Conservation (phyloP, 2,113 vertebrate species). For the Osmerus eperlanus region DNA sequence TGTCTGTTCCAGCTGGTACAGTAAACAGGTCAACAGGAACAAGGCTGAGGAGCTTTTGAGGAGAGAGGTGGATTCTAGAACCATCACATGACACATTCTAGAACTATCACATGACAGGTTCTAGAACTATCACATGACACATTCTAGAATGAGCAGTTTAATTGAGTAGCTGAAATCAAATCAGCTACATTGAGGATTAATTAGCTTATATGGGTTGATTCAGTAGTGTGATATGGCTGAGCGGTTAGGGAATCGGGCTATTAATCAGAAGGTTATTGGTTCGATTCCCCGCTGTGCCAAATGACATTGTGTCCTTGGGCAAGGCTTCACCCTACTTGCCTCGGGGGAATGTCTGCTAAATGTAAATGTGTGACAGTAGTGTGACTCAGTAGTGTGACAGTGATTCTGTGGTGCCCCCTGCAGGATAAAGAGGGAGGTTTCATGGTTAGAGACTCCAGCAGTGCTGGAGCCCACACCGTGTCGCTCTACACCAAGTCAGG, state of each 20-base stretch:
- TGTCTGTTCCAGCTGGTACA: constrained; percentile 76
- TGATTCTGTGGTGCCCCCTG: constrained; percentile 53
- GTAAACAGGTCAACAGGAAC: constrained; percentile 85
- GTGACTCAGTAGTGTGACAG: background rate
- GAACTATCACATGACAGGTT: background rate
- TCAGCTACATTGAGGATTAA: too few species aligned
- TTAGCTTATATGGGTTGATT: too few species aligned
- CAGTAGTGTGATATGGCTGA: background rate
- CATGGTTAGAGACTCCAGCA: constrained; percentile 92
- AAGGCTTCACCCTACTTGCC: background rate
- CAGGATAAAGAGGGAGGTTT: constrained; percentile 96
- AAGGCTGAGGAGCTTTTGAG: constrained; percentile 90
- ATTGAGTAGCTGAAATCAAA: too few species aligned
- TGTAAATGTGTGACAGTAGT: constrained; percentile 7
- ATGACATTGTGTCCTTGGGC: background rate
- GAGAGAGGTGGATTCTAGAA: constrained; percentile 73
- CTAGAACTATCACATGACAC: too few species aligned
- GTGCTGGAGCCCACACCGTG: constrained; percentile 83
- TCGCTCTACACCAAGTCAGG: constrained; percentile 85
- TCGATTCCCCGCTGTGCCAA: too few species aligned
- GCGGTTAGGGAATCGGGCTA: too few species aligned
- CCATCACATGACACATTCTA: background rate
- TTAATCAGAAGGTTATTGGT: too few species aligned
- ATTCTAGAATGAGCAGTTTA: too few species aligned
- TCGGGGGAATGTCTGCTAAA: background rate